phyloP scores from a whole-genome alignment of 2,113 vertebrate species.

The Dinomys branickii region DNA sequence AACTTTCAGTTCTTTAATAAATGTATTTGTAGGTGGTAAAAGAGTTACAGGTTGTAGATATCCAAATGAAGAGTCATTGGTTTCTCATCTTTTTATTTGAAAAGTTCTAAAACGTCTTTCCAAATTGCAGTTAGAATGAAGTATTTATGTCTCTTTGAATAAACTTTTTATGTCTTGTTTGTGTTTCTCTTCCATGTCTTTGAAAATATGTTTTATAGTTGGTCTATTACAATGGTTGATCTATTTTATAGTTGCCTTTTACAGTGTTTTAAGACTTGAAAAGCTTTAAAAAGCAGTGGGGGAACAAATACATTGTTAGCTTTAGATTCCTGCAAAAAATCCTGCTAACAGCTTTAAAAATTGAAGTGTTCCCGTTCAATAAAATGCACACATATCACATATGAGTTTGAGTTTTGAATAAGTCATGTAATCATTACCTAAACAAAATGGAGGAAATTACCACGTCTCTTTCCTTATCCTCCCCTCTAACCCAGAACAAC shows the following conservation, averaged over 20 bases:
- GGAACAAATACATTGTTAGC: background rate
- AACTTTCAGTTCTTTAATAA: background rate
- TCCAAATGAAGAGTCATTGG: background rate
- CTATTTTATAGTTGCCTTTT: background rate
- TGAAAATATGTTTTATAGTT: background rate
- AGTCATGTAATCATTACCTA: background rate
- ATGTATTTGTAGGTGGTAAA: background rate
- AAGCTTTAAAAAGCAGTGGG: background rate
- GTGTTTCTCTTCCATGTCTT: background rate
- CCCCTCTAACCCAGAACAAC: background rate
- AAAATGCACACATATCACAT: background rate
- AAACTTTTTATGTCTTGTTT: background rate
- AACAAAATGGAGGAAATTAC: background rate
- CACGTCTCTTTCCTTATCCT: background rate
- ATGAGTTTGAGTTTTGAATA: constrained; percentile 33
- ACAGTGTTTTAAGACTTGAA: background rate
- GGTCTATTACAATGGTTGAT: too few species aligned
- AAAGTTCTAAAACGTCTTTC: constrained; percentile 26
- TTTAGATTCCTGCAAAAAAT: background rate
- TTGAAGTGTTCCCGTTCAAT: background rate
- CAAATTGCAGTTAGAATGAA: constrained; percentile 3
- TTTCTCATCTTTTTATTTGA: background rate
- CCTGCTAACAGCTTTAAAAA: background rate
- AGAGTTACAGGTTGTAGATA: background rate
- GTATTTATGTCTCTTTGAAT: background rate